A percentile compares a stretch with the other conserved stretches of the same genome.
Evolutionary conservation across 2,888 invertebrate species (phyloP).

Genomic region (Sinopyrophorus schimmeli): DNA sequence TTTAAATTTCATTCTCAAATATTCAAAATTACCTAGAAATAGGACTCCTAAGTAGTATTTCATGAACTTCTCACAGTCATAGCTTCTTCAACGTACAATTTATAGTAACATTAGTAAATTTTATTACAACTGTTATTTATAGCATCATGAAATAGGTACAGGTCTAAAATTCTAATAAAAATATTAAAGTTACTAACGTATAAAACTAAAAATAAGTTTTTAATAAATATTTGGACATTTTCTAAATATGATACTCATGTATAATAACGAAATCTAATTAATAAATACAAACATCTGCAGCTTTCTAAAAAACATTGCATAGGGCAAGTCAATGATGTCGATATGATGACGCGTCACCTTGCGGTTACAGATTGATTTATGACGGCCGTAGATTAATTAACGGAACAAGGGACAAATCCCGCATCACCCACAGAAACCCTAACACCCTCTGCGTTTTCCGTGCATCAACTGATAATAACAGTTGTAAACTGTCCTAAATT

Average conservation of each 20-base stretch:
- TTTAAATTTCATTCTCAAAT: too few species aligned
- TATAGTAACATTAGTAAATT: too few species aligned
- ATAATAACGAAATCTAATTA: constrained; percentile 26
- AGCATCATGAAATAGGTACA: too few species aligned
- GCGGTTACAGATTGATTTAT: constrained; percentile 56
- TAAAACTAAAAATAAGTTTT: constrained; percentile 10
- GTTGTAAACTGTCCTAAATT: constrained; percentile 50
- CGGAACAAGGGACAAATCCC: constrained; percentile 50
- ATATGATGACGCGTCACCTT: constrained; percentile 57
- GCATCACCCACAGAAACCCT: constrained; percentile 42
- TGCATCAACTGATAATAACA: constrained; percentile 35
- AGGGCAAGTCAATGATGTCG: constrained; percentile 55
- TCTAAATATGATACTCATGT: constrained; percentile 13
- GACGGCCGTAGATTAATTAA: constrained; percentile 53
- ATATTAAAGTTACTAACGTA: not conserved
- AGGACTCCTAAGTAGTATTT: too few species aligned
- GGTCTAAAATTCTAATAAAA: not conserved
- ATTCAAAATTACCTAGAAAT: too few species aligned
- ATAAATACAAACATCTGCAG: constrained; percentile 31
- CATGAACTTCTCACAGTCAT: too few species aligned
- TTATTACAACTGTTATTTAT: too few species aligned
- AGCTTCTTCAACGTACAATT: too few species aligned
- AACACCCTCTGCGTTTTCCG: constrained; percentile 28
- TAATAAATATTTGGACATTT: constrained; percentile 7
- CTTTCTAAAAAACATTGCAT: constrained; percentile 35